Percentiles rank a stretch among this genome's conserved stretches.
Conservation (phyloP, 2,797 vertebrate genomes). For the Apogon hyalosoma region DNA sequence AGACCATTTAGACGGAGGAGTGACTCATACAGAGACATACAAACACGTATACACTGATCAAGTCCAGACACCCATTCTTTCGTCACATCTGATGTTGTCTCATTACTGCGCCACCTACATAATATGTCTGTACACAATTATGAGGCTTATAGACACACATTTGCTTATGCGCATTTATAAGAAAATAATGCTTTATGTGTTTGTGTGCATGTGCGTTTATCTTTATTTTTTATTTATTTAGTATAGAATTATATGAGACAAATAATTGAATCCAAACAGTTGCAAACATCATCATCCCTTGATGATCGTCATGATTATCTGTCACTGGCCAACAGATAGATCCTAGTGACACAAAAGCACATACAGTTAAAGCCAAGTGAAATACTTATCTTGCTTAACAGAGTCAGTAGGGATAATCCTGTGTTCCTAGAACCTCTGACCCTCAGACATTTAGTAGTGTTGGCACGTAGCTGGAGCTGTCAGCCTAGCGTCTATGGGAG, state of each 20-base stretch:
- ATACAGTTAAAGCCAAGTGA: slow-evolving; percentile 62
- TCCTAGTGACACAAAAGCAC: slow-evolving; percentile 58
- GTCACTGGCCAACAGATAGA: slow-evolving; percentile 61
- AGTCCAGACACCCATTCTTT: slow-evolving; percentile 51
- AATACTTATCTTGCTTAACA: slow-evolving; percentile 68
- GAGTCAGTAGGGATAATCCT: slow-evolving; percentile 76
- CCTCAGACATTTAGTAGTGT: slow-evolving; percentile 77
- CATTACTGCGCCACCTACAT: slow-evolving; percentile 28
- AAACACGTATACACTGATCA: slow-evolving; percentile 44
- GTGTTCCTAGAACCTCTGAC: slow-evolving; percentile 75
- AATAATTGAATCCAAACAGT: slow-evolving; percentile 59
- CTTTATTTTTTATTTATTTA: neutral
- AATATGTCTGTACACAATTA: slow-evolving; percentile 10
- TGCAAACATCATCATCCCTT: slow-evolving; percentile 47
- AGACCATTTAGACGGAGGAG: slow-evolving; percentile 29
- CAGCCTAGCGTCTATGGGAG: slow-evolving; percentile 79
- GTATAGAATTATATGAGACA: slow-evolving; percentile 12
- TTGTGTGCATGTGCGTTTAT: neutral
- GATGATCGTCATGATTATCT: slow-evolving; percentile 54
- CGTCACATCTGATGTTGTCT: slow-evolving; percentile 27
- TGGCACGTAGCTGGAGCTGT: slow-evolving; percentile 82
- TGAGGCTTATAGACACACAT: slow-evolving; percentile 1
- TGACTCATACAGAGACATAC: slow-evolving; percentile 46
- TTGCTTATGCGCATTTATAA: neutral
- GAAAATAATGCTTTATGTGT: neutral